Conservation (phyloP, 2,888 invertebrate species). For the Parasteatoda lunata region DNA sequence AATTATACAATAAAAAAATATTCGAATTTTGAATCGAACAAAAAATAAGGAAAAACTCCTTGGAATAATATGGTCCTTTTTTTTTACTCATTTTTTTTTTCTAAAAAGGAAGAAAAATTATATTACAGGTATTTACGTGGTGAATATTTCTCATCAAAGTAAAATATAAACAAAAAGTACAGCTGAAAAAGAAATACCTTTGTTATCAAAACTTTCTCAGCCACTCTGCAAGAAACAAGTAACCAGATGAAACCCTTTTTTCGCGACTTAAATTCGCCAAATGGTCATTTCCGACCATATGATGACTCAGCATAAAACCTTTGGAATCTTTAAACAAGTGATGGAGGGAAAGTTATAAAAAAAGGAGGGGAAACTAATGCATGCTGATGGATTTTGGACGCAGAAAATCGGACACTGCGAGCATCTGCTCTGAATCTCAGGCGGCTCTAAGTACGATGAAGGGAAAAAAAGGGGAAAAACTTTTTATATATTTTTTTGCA, state of each 20-base stretch:
- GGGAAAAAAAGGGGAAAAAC: background rate
- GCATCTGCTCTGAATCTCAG: constrained; percentile 18
- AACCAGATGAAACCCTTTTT: constrained; percentile 10
- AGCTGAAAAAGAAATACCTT: background rate
- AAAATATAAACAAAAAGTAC: background rate
- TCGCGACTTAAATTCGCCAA: background rate
- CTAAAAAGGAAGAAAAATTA: no score
- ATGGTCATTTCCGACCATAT: background rate
- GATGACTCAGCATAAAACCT: background rate
- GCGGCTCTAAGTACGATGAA: background rate
- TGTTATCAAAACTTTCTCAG: background rate
- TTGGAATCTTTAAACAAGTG: background rate
- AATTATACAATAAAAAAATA: no score
- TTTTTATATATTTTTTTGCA: background rate
- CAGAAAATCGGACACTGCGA: constrained; percentile 24
- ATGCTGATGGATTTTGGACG: constrained; percentile 25
- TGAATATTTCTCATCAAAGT: no score
- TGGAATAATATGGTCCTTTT: no score
- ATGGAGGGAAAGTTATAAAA: background rate
- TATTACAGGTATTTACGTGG: no score
- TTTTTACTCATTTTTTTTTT: no score
- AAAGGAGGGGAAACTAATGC: constrained; percentile 16
- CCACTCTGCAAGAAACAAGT: background rate
- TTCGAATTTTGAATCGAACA: no score
- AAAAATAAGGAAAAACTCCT: no score